Evolutionary conservation across 2,888 invertebrate genomes (phyloP), one percentile per base, ranked within the genome.

Genomic region (Sicus ferrugineus): DNA sequence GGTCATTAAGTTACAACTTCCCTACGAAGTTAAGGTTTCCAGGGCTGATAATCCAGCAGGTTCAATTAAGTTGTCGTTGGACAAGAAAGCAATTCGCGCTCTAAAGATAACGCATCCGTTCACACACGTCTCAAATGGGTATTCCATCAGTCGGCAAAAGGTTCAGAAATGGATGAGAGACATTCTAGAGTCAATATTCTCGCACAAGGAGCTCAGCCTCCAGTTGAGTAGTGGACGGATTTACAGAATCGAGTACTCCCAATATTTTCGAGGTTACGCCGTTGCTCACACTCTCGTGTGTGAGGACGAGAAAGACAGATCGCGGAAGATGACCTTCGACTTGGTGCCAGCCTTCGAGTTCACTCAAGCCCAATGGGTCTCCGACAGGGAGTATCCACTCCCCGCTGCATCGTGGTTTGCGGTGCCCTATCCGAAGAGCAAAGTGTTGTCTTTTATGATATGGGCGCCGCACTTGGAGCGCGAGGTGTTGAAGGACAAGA

Each of bases 271-370:
- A 2, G 78, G 77, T 2, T 65, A 61, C 56, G 73, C 68, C 1
- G 78, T 81, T 1, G 81, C 80, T 0, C 81, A 82, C 56, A 81
- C 78, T 0, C 65, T 80, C 11, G 46, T 70, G 11, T 79, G 80
- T 2, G 70, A 28, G 5, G 71, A 74, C n/a, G 30, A 6, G 0
- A 6, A 9, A 0, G 14, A 75, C 30, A 34, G 31, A 3, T 31
- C 23, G 0, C 74, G 75, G 0, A 52, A 69, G 4, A 77, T 80
- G n/a, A 74, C 64, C 3, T 77, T 81, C 64, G 80, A 81, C 72
- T 79, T 81, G 67, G 79, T 81, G 19, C 79, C 78, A 11, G 79
- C 75, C 0, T 76, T 81, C 50, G 71, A 77, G 42, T 80, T 81
- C 26, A 1, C 46, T 0, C 46, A 67, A 4, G 11, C 28, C 0